These are phyloP conservation scores for Marronus borbonicus DNA, from an alignment of 2,888 invertebrate genomes.

Conservation along the genomic window DNA sequence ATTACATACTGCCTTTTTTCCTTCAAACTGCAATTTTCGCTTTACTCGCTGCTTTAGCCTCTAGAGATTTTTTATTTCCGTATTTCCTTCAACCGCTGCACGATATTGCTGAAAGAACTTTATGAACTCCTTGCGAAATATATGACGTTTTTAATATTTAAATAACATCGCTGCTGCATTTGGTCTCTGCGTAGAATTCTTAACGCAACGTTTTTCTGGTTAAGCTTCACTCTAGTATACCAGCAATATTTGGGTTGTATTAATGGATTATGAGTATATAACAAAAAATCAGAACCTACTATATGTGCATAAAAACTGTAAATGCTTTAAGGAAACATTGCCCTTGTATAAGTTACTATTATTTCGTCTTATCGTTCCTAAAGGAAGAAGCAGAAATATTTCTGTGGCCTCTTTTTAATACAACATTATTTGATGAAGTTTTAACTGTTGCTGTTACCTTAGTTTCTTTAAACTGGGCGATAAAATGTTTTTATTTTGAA, in stretches of 20 bases:
- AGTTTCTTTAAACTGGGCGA: too few species aligned
- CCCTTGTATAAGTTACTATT: too few species aligned
- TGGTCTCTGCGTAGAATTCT: constrained; percentile 35
- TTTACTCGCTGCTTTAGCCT: constrained; percentile 32
- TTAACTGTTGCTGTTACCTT: too few species aligned
- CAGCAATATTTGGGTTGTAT: neutral
- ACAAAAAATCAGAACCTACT: too few species aligned
- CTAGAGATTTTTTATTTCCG: constrained; percentile 34
- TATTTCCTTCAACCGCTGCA: constrained; percentile 28
- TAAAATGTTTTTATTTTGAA: too few species aligned
- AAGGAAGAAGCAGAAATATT: too few species aligned
- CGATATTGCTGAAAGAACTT: constrained; percentile 30
- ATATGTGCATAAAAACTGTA: too few species aligned
- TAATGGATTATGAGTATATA: neutral
- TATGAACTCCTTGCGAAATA: constrained; percentile 36
- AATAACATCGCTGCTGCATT: constrained; percentile 33
- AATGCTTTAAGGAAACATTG: too few species aligned
- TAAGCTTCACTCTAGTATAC: neutral
- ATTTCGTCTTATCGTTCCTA: too few species aligned
- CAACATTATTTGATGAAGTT: too few species aligned
- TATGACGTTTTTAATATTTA: constrained; percentile 40
- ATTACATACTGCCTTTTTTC: constrained; percentile 13
- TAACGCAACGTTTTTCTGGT: neutral
- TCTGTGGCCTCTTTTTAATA: too few species aligned
- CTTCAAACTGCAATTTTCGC: constrained; percentile 22